Evolutionary conservation across 2,888 invertebrate genomes (phyloP), one percentile per base, ranked within the genome.

Genomic region (Gari tellinella): DNA sequence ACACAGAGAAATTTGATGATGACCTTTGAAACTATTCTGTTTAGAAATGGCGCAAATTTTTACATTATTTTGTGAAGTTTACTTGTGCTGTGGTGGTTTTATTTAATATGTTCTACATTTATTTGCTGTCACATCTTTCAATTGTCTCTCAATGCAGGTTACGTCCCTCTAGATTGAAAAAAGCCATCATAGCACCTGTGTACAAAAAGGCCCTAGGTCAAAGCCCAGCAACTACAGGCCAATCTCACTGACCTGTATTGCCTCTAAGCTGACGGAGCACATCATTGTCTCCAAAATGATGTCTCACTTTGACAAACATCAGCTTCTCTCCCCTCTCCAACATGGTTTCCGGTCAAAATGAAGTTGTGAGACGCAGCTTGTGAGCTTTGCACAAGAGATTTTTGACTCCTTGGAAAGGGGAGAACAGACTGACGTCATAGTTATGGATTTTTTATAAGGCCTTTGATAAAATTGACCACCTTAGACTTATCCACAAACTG

Each of bases 191-290:
- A 21, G 40, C 53, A 15, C 53, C 62, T 15, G 61, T 66, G 0
- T 62, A 49, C 17, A 65, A 38, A 70, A 75, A 43, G 72, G 63
- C 15, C 61, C 15, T 12, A 67, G 53, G 38, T 46, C 31, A 7
- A 65, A 72, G 37, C 43, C 75, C 5, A 66, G 56, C 17, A 75
- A 58, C 37, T 67, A 67, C 48, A 46, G 65, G 40, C 76, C 67
- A 12, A 49, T 58, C 8, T 65, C 64, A 15, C 65, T 64, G 12
- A 70, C 64, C 5, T 75, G 51, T 25, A 70, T 66, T 19, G 53
- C 60, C 7, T 58, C 61, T n/a, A 66, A 75, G 43, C 14, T 75
- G 26, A 45, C 66, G 52, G 66, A 70, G 46, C 66, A 66, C 37
- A 65, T 69, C 12, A 26, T 74, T 14, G 60, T 60, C 15, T 65